Conservation (phyloP, 2,113 vertebrate genomes). For the Ctenodactylus gundi region DNA sequence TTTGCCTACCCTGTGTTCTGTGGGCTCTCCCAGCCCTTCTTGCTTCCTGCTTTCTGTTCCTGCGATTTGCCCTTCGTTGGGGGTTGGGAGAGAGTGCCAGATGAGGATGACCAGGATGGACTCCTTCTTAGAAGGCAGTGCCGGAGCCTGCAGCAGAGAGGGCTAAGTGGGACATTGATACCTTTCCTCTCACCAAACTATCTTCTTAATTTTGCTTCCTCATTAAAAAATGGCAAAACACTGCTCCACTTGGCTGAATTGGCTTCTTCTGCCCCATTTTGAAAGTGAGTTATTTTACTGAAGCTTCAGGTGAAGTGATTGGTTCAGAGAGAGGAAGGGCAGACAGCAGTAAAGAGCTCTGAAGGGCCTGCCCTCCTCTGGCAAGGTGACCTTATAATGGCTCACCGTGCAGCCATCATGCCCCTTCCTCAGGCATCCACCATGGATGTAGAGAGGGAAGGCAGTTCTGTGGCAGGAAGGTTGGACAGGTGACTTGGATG, state of each 20-base stretch:
- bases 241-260: too few relatives aligned
- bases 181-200: neutral
- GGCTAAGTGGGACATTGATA: too few relatives aligned
- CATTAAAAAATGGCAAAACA: neutral
- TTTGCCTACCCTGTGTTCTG: neutral
- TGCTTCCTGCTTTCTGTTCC: neutral
- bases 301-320: neutral
- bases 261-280: neutral
- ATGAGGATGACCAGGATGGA: neutral
- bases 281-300: neutral
- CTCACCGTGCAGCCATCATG: fast-evolving
- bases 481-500: too few relatives aligned
- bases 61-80: neutral
- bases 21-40: neutral
- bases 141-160: neutral
- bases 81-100: neutral
- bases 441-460: neutral
- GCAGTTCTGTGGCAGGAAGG: too few relatives aligned
- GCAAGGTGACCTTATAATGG: fast-evolving
- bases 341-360: fast-evolving
- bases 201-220: neutral
- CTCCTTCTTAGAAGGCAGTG: neutral
- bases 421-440: neutral
- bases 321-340: neutral
- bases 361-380: too few relatives aligned